Evolutionary conservation across 2,797 vertebrate genomes (phyloP).

Genomic region (Corythornis leucogaster): DNA sequence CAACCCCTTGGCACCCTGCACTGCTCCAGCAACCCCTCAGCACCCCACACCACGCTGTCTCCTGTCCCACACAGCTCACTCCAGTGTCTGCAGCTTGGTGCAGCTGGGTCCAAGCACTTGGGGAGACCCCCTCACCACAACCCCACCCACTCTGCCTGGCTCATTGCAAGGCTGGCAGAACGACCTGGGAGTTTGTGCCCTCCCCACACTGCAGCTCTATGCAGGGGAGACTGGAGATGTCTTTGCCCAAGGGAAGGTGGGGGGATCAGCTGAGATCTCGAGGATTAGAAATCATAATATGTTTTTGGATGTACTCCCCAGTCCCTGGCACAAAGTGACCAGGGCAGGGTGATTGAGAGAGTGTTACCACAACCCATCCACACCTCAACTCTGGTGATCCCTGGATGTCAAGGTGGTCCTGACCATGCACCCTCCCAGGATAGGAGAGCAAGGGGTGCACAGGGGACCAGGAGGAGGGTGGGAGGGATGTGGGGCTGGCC

Average conservation of each 20-base stretch:
- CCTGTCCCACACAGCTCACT: too few relatives aligned
- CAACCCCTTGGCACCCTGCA: rapidly evolving
- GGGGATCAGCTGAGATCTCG: background rate
- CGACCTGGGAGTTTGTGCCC: rapidly evolving
- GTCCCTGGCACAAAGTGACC: rapidly evolving
- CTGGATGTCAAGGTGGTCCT: rapidly evolving
- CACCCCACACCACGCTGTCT: too few relatives aligned
- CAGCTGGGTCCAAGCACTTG: rapidly evolving
- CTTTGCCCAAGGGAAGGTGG: rapidly evolving
- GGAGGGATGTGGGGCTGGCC: background rate
- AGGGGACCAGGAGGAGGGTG: rapidly evolving
- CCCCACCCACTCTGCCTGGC: rapidly evolving
- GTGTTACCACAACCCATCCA: rapidly evolving
- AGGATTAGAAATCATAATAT: rapidly evolving
- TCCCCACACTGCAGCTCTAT: rapidly evolving
- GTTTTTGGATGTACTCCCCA: rapidly evolving
- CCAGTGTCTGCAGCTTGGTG: rapidly evolving
- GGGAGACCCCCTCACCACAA: too few relatives aligned
- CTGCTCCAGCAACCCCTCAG: background rate
- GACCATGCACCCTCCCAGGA: background rate
- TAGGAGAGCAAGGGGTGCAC: rapidly evolving
- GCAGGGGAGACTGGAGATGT: background rate
- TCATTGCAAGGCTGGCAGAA: rapidly evolving
- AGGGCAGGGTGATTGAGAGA: rapidly evolving
- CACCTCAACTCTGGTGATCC: background rate